phyloP scores from a whole-genome alignment of 2,113 vertebrate genomes.

The Paralichthys olivaceus region DNA sequence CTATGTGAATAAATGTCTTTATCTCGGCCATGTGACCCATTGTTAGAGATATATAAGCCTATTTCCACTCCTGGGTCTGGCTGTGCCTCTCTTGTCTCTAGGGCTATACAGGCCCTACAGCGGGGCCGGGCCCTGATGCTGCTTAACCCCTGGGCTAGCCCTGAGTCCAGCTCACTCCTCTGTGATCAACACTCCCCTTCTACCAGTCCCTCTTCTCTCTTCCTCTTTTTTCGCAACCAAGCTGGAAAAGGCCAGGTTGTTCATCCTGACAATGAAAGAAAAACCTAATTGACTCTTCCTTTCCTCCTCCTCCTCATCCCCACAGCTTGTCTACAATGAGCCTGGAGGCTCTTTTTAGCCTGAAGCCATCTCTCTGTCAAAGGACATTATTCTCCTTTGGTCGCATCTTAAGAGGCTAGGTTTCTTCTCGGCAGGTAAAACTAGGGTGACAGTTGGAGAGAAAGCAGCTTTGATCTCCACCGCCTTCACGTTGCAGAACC shows the following conservation, averaged over 20 bases:
- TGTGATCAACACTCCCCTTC: constrained; percentile 56
- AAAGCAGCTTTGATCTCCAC: constrained; percentile 78
- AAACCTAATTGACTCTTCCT: constrained; percentile 75
- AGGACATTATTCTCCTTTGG: constrained; percentile 79
- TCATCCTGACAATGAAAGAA: constrained; percentile 71
- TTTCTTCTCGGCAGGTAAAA: constrained; percentile 75
- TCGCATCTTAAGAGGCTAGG: constrained; percentile 72
- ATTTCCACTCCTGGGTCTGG: constrained; percentile 29
- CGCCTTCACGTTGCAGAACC: constrained; percentile 65
- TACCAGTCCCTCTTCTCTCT: constrained; percentile 24
- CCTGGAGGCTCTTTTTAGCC: constrained; percentile 73
- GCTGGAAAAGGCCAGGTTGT: constrained; percentile 60
- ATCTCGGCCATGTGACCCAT: constrained; percentile 55
- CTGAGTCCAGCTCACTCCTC: constrained; percentile 39
- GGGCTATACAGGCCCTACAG: constrained; percentile 45
- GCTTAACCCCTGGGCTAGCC: constrained; percentile 56
- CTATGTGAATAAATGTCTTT: constrained; percentile 58
- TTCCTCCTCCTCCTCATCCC: constrained; percentile 59
- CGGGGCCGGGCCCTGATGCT: constrained; percentile 34
- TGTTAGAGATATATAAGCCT: constrained; percentile 58
- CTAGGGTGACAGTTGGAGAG: constrained; percentile 70
- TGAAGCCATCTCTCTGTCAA: constrained; percentile 70
- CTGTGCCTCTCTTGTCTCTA: constrained; percentile 40
- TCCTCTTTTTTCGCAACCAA: constrained; percentile 38
- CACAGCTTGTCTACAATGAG: constrained; percentile 72